Evolutionary conservation across 2,888 invertebrate genomes (phyloP).

Genomic region (Parnassius apollo): DNA sequence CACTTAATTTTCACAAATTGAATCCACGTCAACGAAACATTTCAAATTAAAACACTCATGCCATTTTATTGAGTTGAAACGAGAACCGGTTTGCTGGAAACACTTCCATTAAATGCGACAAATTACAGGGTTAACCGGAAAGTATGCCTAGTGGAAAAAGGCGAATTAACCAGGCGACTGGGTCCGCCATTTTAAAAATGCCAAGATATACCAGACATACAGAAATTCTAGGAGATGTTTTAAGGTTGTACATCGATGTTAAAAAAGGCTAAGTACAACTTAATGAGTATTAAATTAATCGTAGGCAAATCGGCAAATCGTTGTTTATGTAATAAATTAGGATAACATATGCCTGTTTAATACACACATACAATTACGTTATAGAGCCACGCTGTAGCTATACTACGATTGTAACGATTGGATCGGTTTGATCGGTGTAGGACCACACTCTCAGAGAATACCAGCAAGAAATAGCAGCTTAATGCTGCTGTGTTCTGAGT

Average conservation of each 20-base stretch:
- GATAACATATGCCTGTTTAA: too few relatives aligned
- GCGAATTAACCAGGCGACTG: conserved; percentile 18
- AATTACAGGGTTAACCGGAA: conserved; percentile 13
- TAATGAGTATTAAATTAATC: too few relatives aligned
- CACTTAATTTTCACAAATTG: conserved; percentile 13
- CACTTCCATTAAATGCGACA: conserved; percentile 9
- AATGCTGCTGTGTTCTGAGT: too few relatives aligned
- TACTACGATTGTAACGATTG: too few relatives aligned
- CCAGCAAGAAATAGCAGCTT: too few relatives aligned
- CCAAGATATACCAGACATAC: conserved; percentile 8
- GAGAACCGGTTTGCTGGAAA: conserved; percentile 5
- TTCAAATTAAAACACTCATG: conserved; percentile 7
- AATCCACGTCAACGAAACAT: conserved; percentile 8
- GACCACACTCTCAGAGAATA: too few relatives aligned
- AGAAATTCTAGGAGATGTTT: conserved; percentile 7
- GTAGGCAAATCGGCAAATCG: too few relatives aligned
- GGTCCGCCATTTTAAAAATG: conserved; percentile 24
- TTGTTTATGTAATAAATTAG: too few relatives aligned
- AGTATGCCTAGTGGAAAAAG: background rate
- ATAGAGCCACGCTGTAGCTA: too few relatives aligned
- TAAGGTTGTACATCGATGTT: background rate
- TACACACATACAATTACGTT: too few relatives aligned
- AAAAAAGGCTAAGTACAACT: too few relatives aligned
- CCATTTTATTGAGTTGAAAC: conserved; percentile 5
- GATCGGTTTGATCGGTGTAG: too few relatives aligned